These are phyloP conservation scores for Chinchilla lanigera DNA, from an alignment of 2,113 vertebrate species.

Conservation along the genomic window DNA sequence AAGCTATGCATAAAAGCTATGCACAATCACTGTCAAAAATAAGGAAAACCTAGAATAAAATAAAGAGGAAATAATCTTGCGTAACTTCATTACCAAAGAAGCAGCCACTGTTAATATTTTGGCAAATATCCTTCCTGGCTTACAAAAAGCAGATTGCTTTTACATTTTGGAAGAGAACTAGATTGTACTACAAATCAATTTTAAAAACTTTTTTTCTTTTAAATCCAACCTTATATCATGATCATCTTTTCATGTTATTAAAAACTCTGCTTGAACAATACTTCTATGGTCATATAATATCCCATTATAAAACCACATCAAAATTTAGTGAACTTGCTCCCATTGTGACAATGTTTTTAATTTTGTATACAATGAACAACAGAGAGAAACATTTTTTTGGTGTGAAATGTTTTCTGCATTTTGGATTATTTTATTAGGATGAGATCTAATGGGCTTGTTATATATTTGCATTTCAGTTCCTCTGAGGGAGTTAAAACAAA, in stretches of 20 bases:
- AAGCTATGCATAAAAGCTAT: conserved; percentile 28
- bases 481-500: not conserved
- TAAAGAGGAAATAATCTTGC: not conserved
- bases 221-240: not conserved
- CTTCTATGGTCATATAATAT: not conserved
- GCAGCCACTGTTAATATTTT: not conserved
- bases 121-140: not conserved
- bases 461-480: not conserved
- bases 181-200: not conserved
- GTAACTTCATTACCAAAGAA: not conserved
- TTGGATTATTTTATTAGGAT: not conserved
- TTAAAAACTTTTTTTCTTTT: not conserved
- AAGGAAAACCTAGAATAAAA: not conserved
- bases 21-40: not conserved
- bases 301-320: not conserved
- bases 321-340: not conserved
- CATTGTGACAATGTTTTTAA: not conserved
- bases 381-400: not conserved
- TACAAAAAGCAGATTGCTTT: not conserved
- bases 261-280: not conserved
- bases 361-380: not conserved
- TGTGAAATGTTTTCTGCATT: not conserved
- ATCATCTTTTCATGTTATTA: not conserved
- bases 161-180: not conserved
- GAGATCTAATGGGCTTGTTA: not conserved